A percentile compares a stretch with the other conserved stretches of the same genome.
These are phyloP conservation scores for Ammodytes marinus DNA, from an alignment of 2,113 vertebrate species.

Conservation along the genomic window DNA sequence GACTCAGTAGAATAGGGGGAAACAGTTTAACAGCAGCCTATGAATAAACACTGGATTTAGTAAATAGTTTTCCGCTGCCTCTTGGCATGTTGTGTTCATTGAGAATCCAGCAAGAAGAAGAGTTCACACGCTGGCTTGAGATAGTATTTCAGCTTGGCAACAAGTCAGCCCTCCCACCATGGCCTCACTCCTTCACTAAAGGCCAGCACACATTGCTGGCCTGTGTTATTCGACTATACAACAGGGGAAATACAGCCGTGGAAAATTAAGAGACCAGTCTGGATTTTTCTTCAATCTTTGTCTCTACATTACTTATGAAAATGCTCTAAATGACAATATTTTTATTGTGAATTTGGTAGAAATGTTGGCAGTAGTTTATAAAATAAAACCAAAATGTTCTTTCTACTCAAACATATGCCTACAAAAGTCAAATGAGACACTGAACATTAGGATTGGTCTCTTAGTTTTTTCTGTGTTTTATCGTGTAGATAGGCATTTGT, in stretches of 20 bases:
- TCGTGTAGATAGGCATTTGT: slow-evolving; percentile 2
- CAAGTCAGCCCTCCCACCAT: neutral
- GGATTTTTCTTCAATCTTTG: too few species aligned
- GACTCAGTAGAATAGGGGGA: neutral
- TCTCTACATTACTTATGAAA: too few species aligned
- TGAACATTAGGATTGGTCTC: too few species aligned
- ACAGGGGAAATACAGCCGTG: neutral
- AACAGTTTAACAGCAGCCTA: neutral
- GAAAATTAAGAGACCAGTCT: too few species aligned
- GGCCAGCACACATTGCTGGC: neutral
- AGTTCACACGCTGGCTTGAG: neutral
- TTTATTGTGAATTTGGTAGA: too few species aligned
- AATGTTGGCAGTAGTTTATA: too few species aligned
- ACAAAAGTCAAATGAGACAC: too few species aligned
- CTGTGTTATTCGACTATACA: slow-evolving; percentile 41
- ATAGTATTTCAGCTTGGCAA: neutral
- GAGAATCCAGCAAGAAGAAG: neutral
- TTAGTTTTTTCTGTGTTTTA: slow-evolving; percentile 4
- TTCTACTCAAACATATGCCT: too few species aligned
- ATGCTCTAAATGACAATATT: too few species aligned
- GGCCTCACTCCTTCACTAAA: neutral
- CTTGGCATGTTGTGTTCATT: neutral
- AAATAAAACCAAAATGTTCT: too few species aligned
- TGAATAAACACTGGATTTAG: neutral
- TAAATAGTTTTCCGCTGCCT: neutral